Base-by-base conservation (phyloP, 2,797 vertebrate species). In the Pangasius larnaudii region DNA sequence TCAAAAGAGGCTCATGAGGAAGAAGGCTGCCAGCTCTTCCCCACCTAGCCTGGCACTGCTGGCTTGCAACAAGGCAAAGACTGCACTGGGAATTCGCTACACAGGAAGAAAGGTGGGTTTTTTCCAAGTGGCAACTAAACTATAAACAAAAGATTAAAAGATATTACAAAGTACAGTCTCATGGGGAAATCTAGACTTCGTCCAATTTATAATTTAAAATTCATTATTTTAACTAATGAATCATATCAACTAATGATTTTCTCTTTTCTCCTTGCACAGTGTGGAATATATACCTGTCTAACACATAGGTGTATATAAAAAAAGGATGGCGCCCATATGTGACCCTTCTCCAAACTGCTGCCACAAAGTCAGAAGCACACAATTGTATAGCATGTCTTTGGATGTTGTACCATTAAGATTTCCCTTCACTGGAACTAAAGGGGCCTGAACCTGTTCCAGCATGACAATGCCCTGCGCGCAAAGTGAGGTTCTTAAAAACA, bases 1-100 rank as follows among this genome's bases (percentile, higher is more conserved):
- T 88, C 46, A 79, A 84, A 84, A 85, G 72, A 42, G 16, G 11
- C 6, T 46, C n/a, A 7, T 69, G 27, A 69, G 10, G n/a, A 59
- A 9, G 14, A 59, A 59, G n/a, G 71, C 53, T 61, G 77, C 33
- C 36, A 63, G 69, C 56, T 61, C 36, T 75, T 61, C 79, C 19
- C 75, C 11, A 71, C 39, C 71, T 51, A 56, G 46, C 24, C 56
- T 53, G 46, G 56, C 10, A 18, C 5, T 65, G 56, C 30, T 61
- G 39, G 53, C 51, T 9, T 30, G 36, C 33, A 59, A 24, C 2
- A 81, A 79, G 30, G 65, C 5, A 87, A 58, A 82, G 19, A 27
- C 56, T 13, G 7, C 24, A 30, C 39, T 30, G 42, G 8, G 39
- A 65, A 83, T 82, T 46, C 30, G 36, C 80, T n/a, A 46, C 27